Percentiles rank a stretch among this genome's conserved stretches.
Conservation (phyloP, 2,888 invertebrate genomes). For the Onthophagus sagittarius region DNA sequence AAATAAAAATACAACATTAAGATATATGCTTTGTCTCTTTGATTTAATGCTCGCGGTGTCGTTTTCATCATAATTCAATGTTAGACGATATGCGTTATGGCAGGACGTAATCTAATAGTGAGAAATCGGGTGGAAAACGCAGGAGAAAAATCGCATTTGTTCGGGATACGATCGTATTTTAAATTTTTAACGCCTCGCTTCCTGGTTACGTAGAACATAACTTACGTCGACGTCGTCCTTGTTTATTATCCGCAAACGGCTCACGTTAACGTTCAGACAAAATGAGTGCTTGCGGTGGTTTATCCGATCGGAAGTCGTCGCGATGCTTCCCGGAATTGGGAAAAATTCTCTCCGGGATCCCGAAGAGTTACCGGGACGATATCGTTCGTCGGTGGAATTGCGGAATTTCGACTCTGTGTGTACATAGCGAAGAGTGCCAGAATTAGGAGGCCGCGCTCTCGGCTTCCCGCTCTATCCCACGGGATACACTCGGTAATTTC, state of each 20-base stretch:
- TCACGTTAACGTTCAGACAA: not conserved
- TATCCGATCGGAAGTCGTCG: not conserved
- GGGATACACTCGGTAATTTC: not conserved
- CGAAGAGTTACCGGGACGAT: not conserved
- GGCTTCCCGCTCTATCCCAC: not conserved
- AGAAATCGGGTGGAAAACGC: constrained; percentile 5
- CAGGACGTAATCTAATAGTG: constrained; percentile 10
- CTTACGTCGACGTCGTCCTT: not conserved
- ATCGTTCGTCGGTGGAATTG: not conserved
- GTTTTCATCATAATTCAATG: not conserved
- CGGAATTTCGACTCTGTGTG: not conserved
- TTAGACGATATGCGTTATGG: not conserved
- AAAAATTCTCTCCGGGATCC: not conserved
- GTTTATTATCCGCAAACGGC: constrained; percentile 8
- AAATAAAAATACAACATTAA: no score
- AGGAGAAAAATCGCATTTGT: constrained; percentile 6
- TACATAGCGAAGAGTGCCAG: not conserved
- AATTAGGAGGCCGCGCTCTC: not conserved
- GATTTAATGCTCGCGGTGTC: not conserved
- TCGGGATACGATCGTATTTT: constrained; percentile 1
- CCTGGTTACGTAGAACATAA: not conserved
- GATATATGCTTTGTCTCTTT: no score
- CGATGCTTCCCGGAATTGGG: not conserved
- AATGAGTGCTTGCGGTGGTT: not conserved
- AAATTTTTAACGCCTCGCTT: constrained; percentile 7